A percentile compares a stretch with the other conserved stretches of the same genome.
These are phyloP conservation scores for Syrrhaptes paradoxus DNA, from an alignment of 2,113 vertebrate genomes.

Conservation along the genomic window DNA sequence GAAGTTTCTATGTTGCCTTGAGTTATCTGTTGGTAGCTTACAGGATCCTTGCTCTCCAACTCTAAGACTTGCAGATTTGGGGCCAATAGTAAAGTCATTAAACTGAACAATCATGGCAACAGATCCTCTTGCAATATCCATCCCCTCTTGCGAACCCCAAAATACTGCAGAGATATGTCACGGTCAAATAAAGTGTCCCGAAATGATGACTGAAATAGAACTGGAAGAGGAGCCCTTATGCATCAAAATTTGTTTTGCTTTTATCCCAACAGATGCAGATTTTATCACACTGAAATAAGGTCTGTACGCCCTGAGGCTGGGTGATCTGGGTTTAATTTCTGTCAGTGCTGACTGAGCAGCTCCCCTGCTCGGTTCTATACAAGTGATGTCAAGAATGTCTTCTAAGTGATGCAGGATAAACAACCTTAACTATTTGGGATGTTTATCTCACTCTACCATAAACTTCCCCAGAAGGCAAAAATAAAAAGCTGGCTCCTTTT, in stretches of 20 bases:
- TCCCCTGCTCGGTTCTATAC: constrained; percentile 10
- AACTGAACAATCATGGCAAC: background rate
- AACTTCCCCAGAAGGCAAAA: constrained; percentile 66
- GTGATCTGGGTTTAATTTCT: constrained; percentile 18
- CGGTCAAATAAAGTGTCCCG: background rate
- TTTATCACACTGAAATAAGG: background rate
- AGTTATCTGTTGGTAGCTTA: background rate
- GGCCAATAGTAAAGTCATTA: background rate
- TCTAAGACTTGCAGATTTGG: background rate
- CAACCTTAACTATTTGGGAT: constrained; percentile 53
- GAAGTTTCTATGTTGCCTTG: background rate
- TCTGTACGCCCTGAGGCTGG: background rate
- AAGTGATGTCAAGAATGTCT: constrained; percentile 35
- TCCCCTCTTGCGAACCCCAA: background rate
- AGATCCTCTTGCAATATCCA: background rate
- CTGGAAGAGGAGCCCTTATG: background rate
- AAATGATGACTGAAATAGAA: background rate
- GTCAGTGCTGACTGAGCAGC: constrained; percentile 6
- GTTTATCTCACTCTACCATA: constrained; percentile 65
- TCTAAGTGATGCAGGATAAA: constrained; percentile 41
- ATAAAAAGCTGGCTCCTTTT: constrained; percentile 41
- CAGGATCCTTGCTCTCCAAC: background rate
- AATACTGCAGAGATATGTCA: background rate
- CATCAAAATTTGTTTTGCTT: background rate
- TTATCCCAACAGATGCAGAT: constrained; percentile 11